Conservation (phyloP, 2,113 vertebrate genomes). For the Zingel zingel region DNA sequence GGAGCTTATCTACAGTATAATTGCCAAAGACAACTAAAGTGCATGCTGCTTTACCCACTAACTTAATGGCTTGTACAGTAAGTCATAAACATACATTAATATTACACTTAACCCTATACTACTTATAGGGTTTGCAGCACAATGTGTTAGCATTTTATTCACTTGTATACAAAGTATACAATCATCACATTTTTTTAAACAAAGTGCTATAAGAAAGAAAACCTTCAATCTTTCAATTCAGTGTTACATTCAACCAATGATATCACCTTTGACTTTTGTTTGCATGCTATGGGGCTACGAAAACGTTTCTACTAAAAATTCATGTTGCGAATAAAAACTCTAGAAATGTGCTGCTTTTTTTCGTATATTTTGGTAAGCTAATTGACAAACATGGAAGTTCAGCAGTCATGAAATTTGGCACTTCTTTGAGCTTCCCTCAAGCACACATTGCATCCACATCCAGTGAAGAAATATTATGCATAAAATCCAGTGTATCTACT, state of each 20-base stretch:
- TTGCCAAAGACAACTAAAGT: constrained; percentile 77
- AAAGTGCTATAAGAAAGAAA: constrained; percentile 40
- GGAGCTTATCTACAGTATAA: constrained; percentile 55
- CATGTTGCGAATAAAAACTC: background rate
- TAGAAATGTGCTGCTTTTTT: constrained; percentile 20
- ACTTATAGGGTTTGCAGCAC: constrained; percentile 43
- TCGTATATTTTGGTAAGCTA: background rate
- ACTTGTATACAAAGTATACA: constrained; percentile 50
- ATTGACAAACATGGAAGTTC: constrained; percentile 3
- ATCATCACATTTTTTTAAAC: constrained; percentile 46
- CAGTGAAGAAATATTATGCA: constrained; percentile 26
- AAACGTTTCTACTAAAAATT: constrained; percentile 13
- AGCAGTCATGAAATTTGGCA: constrained; percentile 59
- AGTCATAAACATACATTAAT: constrained; percentile 59
- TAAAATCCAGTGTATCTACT: constrained; percentile 17
- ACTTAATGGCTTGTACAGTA: constrained; percentile 62
- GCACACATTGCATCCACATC: constrained; percentile 7
- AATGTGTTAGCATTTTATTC: constrained; percentile 47
- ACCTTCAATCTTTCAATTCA: background rate
- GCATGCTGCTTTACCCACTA: constrained; percentile 63
- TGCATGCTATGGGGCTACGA: constrained; percentile 4
- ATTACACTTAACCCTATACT: constrained; percentile 42
- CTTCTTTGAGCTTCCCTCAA: constrained; percentile 44
- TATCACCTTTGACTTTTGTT: constrained; percentile 15
- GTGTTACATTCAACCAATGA: constrained; percentile 23